Evolutionary conservation across 2,888 invertebrate species (phyloP), one percentile per base, ranked within the genome.

Genomic region (Isoperla grammatica): DNA sequence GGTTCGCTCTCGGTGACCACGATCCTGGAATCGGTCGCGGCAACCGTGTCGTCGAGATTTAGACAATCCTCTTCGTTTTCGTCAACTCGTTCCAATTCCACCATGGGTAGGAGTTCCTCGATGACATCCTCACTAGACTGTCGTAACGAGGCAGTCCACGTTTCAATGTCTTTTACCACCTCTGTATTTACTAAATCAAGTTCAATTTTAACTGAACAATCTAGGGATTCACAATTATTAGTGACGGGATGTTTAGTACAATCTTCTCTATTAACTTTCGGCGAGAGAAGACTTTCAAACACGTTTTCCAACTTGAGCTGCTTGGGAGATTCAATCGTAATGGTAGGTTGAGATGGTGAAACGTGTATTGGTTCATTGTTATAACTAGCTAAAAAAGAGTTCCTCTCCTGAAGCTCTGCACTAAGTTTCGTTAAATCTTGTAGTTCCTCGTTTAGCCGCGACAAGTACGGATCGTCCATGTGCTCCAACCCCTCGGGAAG

Each of bases 381-480:
- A 60, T 81, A 70, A 57, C 78, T 77, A 3, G 80, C 77, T 59
- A 81, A 75, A 67, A 79, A 81, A 72, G 81, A 81, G 67, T 78
- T 77, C 66, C 81, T 79, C 67, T 82, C 83, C 63, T 81, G 79
- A 40, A 81, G 75, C 68, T 81, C 81, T 29, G 79, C 77, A 65
- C 79, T 80, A 11, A 82, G 69, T 70, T 82, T 83, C 56, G 78
- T 80, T 46, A 82, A 71, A 55, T 79, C 80, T 65, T 81, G 76
- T 65, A 81, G 75, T 70, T 84, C 84, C 64, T 79, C 79, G 66
- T 79, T 81, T 49, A 82, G 72, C 70, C 82, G 78, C 68, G 78
- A 79, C 53, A 81, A 76, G 66, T 82, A 82, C 0, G 83, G 83
- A 69, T 84, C 83, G 70, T 82, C 80, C 59, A 82, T 75, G 69